phyloP scores from a whole-genome alignment of 2,113 vertebrate species.

The Butorides virescens region DNA sequence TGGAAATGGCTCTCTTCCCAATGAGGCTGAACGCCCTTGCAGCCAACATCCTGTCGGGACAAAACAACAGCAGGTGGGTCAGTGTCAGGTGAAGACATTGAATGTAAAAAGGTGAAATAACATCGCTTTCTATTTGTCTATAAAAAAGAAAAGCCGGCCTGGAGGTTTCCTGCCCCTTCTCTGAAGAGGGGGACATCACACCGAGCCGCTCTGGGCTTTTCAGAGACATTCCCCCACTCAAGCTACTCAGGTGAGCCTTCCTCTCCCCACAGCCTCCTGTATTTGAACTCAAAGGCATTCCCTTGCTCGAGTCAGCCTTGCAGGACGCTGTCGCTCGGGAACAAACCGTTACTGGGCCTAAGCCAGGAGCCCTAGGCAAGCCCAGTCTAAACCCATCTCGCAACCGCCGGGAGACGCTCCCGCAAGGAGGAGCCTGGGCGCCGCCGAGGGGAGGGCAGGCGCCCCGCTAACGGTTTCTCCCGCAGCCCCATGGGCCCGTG shows the following conservation, averaged over 20 bases:
- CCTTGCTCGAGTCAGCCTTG: no score
- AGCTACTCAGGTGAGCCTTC: accelerated
- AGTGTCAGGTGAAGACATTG: accelerated
- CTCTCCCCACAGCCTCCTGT: accelerated
- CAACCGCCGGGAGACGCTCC: accelerated
- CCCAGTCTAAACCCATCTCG: accelerated
- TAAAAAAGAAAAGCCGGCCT: accelerated
- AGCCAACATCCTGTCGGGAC: constrained; percentile 86
- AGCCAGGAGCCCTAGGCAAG: neutral
- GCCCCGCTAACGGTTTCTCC: accelerated
- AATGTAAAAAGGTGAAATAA: accelerated
- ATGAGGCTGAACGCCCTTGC: constrained; percentile 81
- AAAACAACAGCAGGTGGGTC: neutral
- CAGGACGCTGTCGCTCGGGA: accelerated
- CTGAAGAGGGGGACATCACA: neutral
- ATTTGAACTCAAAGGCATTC: neutral
- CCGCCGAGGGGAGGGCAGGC: accelerated
- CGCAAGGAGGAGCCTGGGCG: accelerated
- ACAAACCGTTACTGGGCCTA: accelerated
- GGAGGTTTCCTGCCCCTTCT: neutral
- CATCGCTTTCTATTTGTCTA: accelerated
- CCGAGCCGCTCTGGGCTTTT: accelerated
- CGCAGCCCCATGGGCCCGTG: neutral
- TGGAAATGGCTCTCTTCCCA: constrained; percentile 87
- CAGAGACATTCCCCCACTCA: no score